Base-by-base conservation (phyloP, 2,113 vertebrate genomes). In the Indicator maculatus region DNA sequence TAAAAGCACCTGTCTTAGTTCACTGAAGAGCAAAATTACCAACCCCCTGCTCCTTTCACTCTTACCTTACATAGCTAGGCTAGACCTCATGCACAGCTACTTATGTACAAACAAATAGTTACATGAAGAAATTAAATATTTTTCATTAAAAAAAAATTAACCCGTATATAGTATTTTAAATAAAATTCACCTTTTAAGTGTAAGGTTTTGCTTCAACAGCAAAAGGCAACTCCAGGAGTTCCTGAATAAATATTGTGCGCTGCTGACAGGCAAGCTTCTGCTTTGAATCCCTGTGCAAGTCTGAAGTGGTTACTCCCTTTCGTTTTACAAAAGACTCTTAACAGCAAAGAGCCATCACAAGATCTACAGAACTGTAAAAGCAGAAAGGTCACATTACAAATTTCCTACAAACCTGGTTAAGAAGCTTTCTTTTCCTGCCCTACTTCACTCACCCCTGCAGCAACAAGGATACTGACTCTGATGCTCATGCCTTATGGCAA, bases 161-260 rank as follows among this genome's bases (percentile, higher is more conserved):
- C 95, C 93, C 78, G 72, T 93, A 96, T 93, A 92, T 53, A 90
- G 75, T 70, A 73, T 86, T 94, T 95, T 70, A 96, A 96, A 95
- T 96, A 93, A 95, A 90, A 88, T 94, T 93, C 80, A 91, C 90
- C 75, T 95, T 95, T 94, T 58, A 91, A 79, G 66, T 45, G 41
- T 61, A 91, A 90, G 70, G 55, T 78, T 93, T 95, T 88, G 81
- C 90, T 95, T 91, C 53, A 50, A 92, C 45, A 92, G 78, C 77
- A 86, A 95, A 95, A 95, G 90, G 89, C 95, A 95, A 44, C 67
- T 86, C 86, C 83, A 86, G 89, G 76, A 88, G 73, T 81, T 95
- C 85, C 59, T 83, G 70, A 88, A 95, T 90, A 38, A 38, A 78
- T 92, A 93, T 71, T 95, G 95, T 94, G 95, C 90, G 83, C 79